phyloP scores from a whole-genome alignment of 2,888 invertebrate genomes.

The Neoaliturus tenellus region DNA sequence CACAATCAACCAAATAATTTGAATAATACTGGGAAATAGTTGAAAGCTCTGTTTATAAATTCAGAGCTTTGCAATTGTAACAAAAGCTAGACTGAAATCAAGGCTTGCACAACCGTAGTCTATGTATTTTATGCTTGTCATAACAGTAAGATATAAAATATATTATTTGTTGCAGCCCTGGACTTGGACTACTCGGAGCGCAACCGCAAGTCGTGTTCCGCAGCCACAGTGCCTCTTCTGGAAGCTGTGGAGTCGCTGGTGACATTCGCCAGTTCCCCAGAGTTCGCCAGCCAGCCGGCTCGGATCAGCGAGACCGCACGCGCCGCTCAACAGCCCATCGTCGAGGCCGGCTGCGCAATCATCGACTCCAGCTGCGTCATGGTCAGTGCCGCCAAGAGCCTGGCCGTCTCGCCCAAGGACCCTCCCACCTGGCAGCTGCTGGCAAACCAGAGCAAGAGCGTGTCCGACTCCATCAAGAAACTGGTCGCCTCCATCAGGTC shows the following conservation, averaged over 20 bases:
- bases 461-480: slow-evolving; percentile 97
- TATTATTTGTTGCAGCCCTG: slow-evolving; percentile 69
- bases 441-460: slow-evolving; percentile 95
- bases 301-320: slow-evolving; percentile 91
- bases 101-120: too few relatives aligned
- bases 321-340: slow-evolving; percentile 90
- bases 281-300: slow-evolving; percentile 95
- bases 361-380: slow-evolving; percentile 93
- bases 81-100: too few relatives aligned
- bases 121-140: too few relatives aligned
- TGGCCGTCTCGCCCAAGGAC: slow-evolving; percentile 93
- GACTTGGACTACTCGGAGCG: slow-evolving; percentile 83
- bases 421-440: slow-evolving; percentile 96
- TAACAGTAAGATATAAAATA: background rate
- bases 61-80: too few relatives aligned
- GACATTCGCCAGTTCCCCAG: slow-evolving; percentile 94
- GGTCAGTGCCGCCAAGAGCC: slow-evolving; percentile 92
- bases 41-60: too few relatives aligned
- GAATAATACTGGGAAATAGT: too few relatives aligned
- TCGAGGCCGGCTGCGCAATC: slow-evolving; percentile 85
- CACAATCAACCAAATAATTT: too few relatives aligned
- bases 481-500: slow-evolving; percentile 93
- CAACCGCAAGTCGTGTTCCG: slow-evolving; percentile 83
- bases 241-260: slow-evolving; percentile 95
- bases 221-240: slow-evolving; percentile 89